phyloP scores from a whole-genome alignment of 2,797 vertebrate species.

The Rhabdomys pumilio region DNA sequence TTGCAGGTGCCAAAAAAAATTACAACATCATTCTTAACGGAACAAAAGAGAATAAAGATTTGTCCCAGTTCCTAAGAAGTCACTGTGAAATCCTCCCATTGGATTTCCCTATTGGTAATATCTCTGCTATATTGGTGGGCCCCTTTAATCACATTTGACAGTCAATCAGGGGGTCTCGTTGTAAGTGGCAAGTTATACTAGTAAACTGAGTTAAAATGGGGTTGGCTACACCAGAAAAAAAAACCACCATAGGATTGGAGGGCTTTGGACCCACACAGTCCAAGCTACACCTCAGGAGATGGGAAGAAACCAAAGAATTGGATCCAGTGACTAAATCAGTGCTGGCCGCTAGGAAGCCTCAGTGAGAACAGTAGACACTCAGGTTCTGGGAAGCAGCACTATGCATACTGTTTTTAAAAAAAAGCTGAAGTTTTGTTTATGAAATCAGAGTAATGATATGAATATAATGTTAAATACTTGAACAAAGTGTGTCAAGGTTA shows the following conservation, averaged over 20 bases:
- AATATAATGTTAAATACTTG: not conserved
- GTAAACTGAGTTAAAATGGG: not conserved
- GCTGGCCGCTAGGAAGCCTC: not conserved
- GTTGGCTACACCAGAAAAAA: not conserved
- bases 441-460: not conserved
- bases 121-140: not conserved
- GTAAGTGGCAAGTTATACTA: not conserved
- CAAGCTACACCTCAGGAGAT: not conserved
- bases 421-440: not conserved
- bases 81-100: not conserved
- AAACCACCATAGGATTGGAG: not conserved
- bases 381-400: not conserved
- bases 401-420: not conserved
- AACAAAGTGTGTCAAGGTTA: constrained; percentile 19
- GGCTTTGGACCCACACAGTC: not conserved
- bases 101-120: not conserved
- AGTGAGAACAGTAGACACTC: not conserved
- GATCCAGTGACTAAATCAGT: not conserved
- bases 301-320: not conserved
- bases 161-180: not conserved
- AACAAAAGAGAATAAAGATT: not conserved
- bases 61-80: not conserved
- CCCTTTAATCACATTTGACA: not conserved
- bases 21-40: not conserved
- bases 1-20: not conserved